Evolutionary conservation across 2,113 vertebrate genomes (phyloP), one percentile per base, ranked within the genome.

Genomic region (Macrotis lagotis): DNA sequence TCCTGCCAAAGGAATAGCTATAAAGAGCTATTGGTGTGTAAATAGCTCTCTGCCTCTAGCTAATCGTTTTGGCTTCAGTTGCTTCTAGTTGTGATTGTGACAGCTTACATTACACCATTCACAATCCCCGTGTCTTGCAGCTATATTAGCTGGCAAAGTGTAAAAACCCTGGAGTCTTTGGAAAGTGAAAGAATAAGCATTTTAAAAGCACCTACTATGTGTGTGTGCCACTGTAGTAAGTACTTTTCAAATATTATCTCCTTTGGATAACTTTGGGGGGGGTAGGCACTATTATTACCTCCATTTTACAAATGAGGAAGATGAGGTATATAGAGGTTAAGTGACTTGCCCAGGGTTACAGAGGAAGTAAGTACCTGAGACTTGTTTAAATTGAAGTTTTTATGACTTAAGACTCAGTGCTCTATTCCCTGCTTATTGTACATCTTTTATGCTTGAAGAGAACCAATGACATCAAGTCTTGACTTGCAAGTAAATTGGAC

Each of bases 1-100:
- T 89, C 52, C 96, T 97, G 96, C 96, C 94, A 97, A 74, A 96
- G 89, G 88, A 97, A 90, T 48, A 74, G 51, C 14, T 51, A 51
- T 91, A 52, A 25, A 37, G 37, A 50, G n/a, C 47, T 16, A 91
- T 25, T 26, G 51, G 22, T 0, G 0, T 48, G 1, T 2, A 9
- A 0, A 47, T 0, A 16, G 2, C 92, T 50, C 48, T 28, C 50
- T n/a, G 37, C 66, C 51, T 53, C 59, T 47, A 89, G 88, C 19
- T 51, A 11, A 51, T 94, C 26, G 0, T 4, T 0, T n/a, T 28
- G 49, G 25, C 0, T 0, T 49, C 31, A 1, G 28, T 28, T 51
- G 22, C 12, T 74, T 11, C 24, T 25, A 0, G 51, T 88, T 3
- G 66, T 48, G 7, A 47, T 0, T 0, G 14, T 74, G 66, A 74